Percentiles rank a stretch among this genome's conserved stretches.
These are phyloP conservation scores for Caretta caretta DNA, from an alignment of 2,113 vertebrate species.

Conservation along the genomic window DNA sequence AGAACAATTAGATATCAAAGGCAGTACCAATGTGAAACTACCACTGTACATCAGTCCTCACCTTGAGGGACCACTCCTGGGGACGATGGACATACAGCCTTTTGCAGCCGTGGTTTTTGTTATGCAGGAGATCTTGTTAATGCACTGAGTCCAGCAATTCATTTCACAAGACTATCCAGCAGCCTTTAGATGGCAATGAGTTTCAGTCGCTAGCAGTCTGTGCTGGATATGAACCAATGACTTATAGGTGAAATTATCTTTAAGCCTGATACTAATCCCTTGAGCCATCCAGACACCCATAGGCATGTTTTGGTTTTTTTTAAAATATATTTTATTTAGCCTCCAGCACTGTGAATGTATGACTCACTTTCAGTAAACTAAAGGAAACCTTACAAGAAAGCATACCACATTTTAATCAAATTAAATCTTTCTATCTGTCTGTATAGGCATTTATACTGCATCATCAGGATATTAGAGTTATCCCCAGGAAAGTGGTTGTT, in stretches of 20 bases:
- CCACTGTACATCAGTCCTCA: neutral
- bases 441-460: neutral
- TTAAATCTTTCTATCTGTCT: conserved; percentile 42
- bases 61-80: neutral
- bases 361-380: conserved; percentile 58
- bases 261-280: conserved; percentile 63
- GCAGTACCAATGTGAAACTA: neutral
- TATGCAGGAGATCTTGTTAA: neutral
- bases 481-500: neutral
- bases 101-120: neutral
- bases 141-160: neutral
- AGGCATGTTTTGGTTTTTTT: neutral
- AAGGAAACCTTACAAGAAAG: conserved; percentile 24
- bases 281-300: conserved; percentile 36
- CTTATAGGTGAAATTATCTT: conserved; percentile 41
- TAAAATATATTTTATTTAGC: neutral
- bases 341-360: conserved; percentile 58
- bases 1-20: neutral
- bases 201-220: conserved; percentile 19
- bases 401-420: conserved; percentile 69
- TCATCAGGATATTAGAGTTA: neutral
- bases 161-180: conserved; percentile 10
- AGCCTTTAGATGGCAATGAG: neutral
- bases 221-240: conserved; percentile 10
- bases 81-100: neutral